These are phyloP conservation scores for Diarsia dahlii DNA, from an alignment of 2,888 invertebrate genomes.

Conservation along the genomic window DNA sequence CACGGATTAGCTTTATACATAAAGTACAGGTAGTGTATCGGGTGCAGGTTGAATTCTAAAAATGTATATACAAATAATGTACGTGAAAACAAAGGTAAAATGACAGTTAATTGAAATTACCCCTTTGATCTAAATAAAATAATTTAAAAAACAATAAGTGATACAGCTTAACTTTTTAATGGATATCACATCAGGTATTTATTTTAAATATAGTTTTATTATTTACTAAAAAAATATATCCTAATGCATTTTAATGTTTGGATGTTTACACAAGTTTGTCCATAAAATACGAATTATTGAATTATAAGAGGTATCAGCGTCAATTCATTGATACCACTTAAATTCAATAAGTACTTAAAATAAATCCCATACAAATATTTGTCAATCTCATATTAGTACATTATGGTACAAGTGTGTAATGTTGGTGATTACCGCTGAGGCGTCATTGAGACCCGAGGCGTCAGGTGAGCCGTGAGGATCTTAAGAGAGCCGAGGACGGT, in stretches of 20 bases:
- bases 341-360: conserved; percentile 1
- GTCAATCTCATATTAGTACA: neutral
- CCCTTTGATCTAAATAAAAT: conserved; percentile 15
- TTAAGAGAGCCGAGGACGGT: too few species aligned
- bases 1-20: conserved; percentile 14
- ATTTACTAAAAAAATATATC: conserved; percentile 22
- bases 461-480: too few species aligned
- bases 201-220: conserved; percentile 19
- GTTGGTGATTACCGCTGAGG: too few species aligned
- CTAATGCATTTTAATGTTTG: conserved; percentile 30
- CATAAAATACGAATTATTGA: conserved; percentile 13
- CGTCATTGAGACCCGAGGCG: too few species aligned
- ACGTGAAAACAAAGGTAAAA: neutral
- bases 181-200: conserved; percentile 51
- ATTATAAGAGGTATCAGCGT: conserved; percentile 7
- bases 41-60: neutral
- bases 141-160: conserved; percentile 21
- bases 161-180: conserved; percentile 31
- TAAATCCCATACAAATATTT: conserved; percentile 2
- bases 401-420: too few species aligned
- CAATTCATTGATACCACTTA: conserved; percentile 7
- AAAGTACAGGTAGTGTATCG: neutral
- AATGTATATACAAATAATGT: conserved; percentile 3
- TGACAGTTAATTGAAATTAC: conserved; percentile 3
- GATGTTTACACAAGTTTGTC: conserved; percentile 8